Base-by-base conservation (phyloP, 2,888 invertebrate genomes). In the Gandaritis pyraliata region DNA sequence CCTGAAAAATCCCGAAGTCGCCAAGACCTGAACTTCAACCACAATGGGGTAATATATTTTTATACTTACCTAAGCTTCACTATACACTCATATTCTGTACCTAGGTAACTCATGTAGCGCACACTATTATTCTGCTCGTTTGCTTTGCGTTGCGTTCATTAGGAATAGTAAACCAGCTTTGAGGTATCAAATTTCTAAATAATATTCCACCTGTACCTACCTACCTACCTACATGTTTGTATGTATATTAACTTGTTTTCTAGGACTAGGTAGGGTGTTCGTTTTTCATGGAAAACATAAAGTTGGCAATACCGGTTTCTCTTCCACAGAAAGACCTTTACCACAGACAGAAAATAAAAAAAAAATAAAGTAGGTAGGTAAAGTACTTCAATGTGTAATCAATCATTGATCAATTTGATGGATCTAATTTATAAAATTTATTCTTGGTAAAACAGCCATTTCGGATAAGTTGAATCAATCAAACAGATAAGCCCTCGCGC, bases 261-360 rank as follows among this genome's bases (percentile, higher is more conserved):
- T 23, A 23, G 23, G 23, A n/a, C n/a, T 23, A 23, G 23, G 23
- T 23, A 23, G 5, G 23, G n/a, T n/a, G n/a, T n/a, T n/a, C n/a
- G n/a, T n/a, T n/a, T n/a, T n/a, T n/a, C n/a, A n/a, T n/a, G n/a
- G n/a, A n/a, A n/a, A n/a, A n/a, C n/a, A n/a, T n/a, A n/a, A n/a
- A n/a, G n/a, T n/a, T n/a, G n/a, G n/a, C n/a, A n/a, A n/a, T n/a
- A n/a, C n/a, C n/a, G n/a, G n/a, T n/a, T n/a, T n/a, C n/a, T n/a
- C n/a, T n/a, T n/a, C n/a, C n/a, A n/a, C n/a, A n/a, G n/a, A 46
- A 45, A 15, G 16, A 7, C 60, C 62, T 46, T 43, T 68, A 69
- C 70, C 23, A 15, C 55, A 63, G 65, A 65, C 23, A 58, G 56
- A 39, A 57, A 64, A 60, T 65, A 50, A 30, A 59, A 54, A 13